Base-by-base conservation (phyloP, 2,888 invertebrate species). In the Melanophora roralis region DNA sequence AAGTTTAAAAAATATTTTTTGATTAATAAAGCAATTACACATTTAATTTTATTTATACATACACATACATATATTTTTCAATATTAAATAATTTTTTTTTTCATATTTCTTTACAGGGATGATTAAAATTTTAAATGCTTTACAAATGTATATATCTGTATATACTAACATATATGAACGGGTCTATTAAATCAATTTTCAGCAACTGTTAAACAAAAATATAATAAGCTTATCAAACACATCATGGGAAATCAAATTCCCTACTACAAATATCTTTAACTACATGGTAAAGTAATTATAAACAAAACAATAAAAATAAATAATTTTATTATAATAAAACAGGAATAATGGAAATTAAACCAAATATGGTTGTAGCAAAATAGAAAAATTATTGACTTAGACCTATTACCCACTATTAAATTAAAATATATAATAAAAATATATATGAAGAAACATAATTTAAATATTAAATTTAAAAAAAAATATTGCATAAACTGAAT, bases 101-200 rank as follows among this genome's bases (percentile, higher is more conserved):
- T 51, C 9, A 11, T 62, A 55, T 79, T 65, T 78, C 53, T 57
- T 82, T 82, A 2, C 82, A 82, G 82, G 12, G 76, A 81, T 53
- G 78, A 81, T 49, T 81, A 65, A 78, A 32, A 47, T 40, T 38
- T 55, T 11, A 40, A 57, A 43, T n/a, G 55, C 40, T 49, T 34
- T 47, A 40, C 9, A 16, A 14, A 14, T 49, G 19, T 36, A 11
- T 12, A 3, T 21, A 9, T 11, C 23, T 38, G 16, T 16, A 36
- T 21, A 14, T 55, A 5, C 23, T 23, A n/a, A 40, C 27, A 34
- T 5, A 23, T 12, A 32, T 23, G 32, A 51, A 75, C 21, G 60
- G 40, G 19, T 79, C 23, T 51, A 38, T 53, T 51, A 45, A 36
- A 36, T 36, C 7, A n/a, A 34, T 27, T 27, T n/a, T n/a, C n/a